Percentiles rank a stretch among this genome's conserved stretches.
phyloP scores from a whole-genome alignment of 2,888 invertebrate species.

The Cryptocephalus primarius region DNA sequence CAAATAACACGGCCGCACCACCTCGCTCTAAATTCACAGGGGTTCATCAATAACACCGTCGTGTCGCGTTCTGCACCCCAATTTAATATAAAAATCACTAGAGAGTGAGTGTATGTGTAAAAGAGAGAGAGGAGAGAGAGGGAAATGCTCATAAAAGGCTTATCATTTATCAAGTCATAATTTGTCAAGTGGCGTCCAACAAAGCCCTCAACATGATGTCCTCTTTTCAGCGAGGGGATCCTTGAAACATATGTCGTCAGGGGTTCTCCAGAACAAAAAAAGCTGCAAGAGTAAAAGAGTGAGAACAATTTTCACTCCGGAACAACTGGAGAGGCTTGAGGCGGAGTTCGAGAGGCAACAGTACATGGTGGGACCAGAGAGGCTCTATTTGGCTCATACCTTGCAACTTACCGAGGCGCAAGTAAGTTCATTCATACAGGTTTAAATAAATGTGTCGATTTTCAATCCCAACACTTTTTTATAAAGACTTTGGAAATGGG shows the following conservation, averaged over 20 bases:
- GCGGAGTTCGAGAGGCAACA: constrained; percentile 93
- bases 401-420: constrained; percentile 81
- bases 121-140: too few species aligned
- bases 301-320: constrained; percentile 92
- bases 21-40: too few species aligned
- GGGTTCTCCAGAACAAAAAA: constrained; percentile 29
- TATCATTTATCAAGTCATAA: not conserved
- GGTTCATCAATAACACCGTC: too few species aligned
- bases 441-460: too few species aligned
- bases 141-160: too few species aligned
- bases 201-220: too few species aligned
- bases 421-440: constrained; percentile 38
- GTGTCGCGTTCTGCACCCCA: too few species aligned
- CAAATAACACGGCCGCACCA: too few species aligned
- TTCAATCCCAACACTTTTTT: too few species aligned
- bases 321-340: constrained; percentile 86
- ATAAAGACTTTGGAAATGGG: too few species aligned
- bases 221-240: constrained; percentile 23
- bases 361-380: constrained; percentile 95
- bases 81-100: too few species aligned
- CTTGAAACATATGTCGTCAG: constrained; percentile 26
- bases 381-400: constrained; percentile 82
- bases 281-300: constrained; percentile 73
- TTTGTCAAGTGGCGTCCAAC: not conserved
- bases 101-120: too few species aligned